A percentile compares a stretch with the other conserved stretches of the same genome.
phyloP scores from a whole-genome alignment of 2,888 invertebrate species.

The Ormyrus pomaceus region DNA sequence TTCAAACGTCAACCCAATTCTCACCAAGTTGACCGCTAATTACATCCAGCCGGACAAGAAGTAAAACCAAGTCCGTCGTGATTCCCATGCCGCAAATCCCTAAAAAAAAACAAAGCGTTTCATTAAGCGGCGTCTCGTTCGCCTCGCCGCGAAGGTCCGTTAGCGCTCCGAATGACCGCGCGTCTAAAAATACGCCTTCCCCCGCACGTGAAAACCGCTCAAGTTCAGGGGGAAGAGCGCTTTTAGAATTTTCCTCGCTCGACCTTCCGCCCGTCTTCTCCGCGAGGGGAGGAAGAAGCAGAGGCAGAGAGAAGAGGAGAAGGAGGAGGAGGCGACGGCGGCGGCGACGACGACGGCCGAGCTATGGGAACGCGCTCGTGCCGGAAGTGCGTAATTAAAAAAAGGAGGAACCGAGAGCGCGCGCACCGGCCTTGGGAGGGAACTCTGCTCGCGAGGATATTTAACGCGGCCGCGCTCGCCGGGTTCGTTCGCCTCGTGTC shows the following conservation, averaged over 20 bases:
- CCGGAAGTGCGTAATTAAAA: constrained; percentile 72
- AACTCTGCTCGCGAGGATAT: constrained; percentile 16
- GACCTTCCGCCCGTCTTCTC: constrained; percentile 14
- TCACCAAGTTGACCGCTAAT: too few species aligned
- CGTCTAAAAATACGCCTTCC: constrained; percentile 48
- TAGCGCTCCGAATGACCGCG: neutral
- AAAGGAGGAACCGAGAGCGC: constrained; percentile 51
- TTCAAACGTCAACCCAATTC: too few species aligned
- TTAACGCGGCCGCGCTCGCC: constrained; percentile 59
- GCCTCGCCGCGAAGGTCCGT: neutral
- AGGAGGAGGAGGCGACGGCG: neutral
- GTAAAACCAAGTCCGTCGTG: neutral
- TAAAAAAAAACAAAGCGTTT: neutral
- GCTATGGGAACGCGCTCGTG: constrained; percentile 61
- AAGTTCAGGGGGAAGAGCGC: constrained; percentile 71
- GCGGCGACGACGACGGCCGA: neutral
- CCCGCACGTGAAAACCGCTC: constrained; percentile 66
- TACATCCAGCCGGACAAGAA: too few species aligned
- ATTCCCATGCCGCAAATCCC: neutral
- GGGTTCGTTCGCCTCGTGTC: constrained; percentile 61
- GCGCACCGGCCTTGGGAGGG: constrained; percentile 31
- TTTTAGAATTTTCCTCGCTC: constrained; percentile 67
- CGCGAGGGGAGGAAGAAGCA: neutral
- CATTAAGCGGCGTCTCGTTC: constrained; percentile 16
- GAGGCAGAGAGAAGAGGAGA: neutral